Conservation (phyloP, 2,113 vertebrate genomes). For the Morone saxatilis region DNA sequence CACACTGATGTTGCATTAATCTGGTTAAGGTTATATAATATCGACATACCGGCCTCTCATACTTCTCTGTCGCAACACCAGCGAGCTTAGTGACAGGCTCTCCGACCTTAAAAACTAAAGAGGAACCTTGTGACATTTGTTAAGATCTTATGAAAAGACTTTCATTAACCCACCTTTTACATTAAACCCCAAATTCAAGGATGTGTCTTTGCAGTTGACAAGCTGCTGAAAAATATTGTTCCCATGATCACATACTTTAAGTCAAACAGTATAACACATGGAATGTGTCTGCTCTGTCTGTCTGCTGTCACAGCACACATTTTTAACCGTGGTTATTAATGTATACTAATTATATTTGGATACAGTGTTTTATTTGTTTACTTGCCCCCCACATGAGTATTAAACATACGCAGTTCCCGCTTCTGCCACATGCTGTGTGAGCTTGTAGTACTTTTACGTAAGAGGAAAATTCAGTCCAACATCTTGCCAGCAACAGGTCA, state of each 20-base stretch:
- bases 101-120: slow-evolving; percentile 42
- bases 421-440: slow-evolving; percentile 29
- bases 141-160: slow-evolving; percentile 32
- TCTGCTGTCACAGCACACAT: neutral
- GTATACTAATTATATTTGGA: neutral
- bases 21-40: slow-evolving; percentile 61
- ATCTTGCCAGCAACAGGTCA: slow-evolving; percentile 44
- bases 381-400: neutral
- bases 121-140: slow-evolving; percentile 49
- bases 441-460: slow-evolving; percentile 31
- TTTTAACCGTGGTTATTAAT: neutral
- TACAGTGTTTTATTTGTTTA: neutral
- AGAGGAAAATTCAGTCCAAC: slow-evolving; percentile 35
- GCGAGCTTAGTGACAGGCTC: slow-evolving; percentile 49
- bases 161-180: slow-evolving; percentile 15
- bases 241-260: neutral
- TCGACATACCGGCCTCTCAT: slow-evolving; percentile 37
- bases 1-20: slow-evolving; percentile 41
- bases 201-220: neutral
- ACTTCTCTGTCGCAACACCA: slow-evolving; percentile 34
- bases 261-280: neutral
- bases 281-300: neutral
- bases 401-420: neutral
- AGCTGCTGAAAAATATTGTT: neutral
- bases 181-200: neutral